Evolutionary conservation across 2,888 invertebrate species (phyloP), one percentile per base, ranked within the genome.

Genomic region (Melanotus villosus): DNA sequence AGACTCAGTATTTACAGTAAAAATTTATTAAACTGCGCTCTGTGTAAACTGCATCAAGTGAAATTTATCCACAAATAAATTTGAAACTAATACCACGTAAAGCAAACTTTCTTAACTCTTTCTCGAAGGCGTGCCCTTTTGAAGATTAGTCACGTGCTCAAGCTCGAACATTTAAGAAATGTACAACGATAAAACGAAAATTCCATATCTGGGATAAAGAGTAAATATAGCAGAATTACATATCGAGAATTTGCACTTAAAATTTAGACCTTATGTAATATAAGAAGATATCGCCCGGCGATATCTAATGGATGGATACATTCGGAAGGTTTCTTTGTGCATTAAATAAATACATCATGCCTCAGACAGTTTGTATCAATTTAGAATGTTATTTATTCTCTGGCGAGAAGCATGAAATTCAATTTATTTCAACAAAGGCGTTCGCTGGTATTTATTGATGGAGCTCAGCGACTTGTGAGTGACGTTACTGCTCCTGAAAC

Each of bases 31-130:
- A 52, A 32, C 32, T 32, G 52, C 9, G 16, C 1, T 9, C 7
- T 30, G 16, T 32, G 14, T 32, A 32, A 32, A 52, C 52, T 47
- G 19, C 12, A 26, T 5, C 26, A 10, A 26, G 26, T 47, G 32
- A 9, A 18, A 52, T 32, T n/a, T n/a, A 52, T 52, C 32, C 32
- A 30, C 52, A 52, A 32, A 52, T 52, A 52, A 52, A 52, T 52
- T 52, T 30, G 52, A 52, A 52, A 52, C 52, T 52, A 32, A 52
- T 32, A 32, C 34, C 32, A n/a, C 10, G 47, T 10, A 45, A 52
- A 18, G 32, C 52, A 52, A 52, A 52, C 52, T 52, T 32, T 18
- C 32, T 30, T 52, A 18, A 52, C 52, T 52, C 52, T 18, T 52
- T 32, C 32, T 18, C 18, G 52, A 32, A 32, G 32, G 32, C 3